Evolutionary conservation across 2,113 vertebrate species (phyloP), one percentile per base, ranked within the genome.

Genomic region (Euleptes europaea): DNA sequence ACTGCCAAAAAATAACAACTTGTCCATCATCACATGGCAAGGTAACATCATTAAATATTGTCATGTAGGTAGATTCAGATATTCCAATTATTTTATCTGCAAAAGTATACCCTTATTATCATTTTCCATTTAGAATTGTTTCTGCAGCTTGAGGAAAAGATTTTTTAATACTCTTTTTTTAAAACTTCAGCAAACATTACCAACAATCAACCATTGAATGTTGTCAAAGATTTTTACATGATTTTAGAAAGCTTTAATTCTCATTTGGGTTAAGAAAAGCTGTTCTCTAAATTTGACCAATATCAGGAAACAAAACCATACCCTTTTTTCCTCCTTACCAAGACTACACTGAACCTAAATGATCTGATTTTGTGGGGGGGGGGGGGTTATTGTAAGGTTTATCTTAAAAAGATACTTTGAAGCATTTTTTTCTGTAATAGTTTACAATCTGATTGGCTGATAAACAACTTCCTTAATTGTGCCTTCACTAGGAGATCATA

Each of bases 1-100:
- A 31, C 8, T 28, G 8, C 4, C 21, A 28, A 28, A 31, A 11
- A 28, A 51, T 31, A 11, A 5, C 60, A 26, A 66, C 63, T 66
- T 66, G 63, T 26, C 9, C 35, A 71, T 38, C 23, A 40, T 31
- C 28, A 21, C 51, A 76, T 67, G 57, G 78, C 40, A 87, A 67
- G 19, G 47, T 1, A 23, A 28, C 75, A 80, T 4, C 2, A 0
- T 0, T 0, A 19, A 78, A 0, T 0, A 7, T 74, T 23, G 1
- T 78, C 63, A 1, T 2, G 86, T 84, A 70, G 75, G 14, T 12
- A 81, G 67, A 31, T 60, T 84, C 42, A 63, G 19, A 38, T 28
- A 31, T 51, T n/a, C 47, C 47, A 51, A 31, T 51, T 9, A 17
- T 54, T 79, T 85, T 82, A 49, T 33, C 1, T 74, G 5, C 49